These are phyloP conservation scores for Camponotus vicinus DNA, from an alignment of 1,140 invertebrate species.

Conservation along the genomic window DNA sequence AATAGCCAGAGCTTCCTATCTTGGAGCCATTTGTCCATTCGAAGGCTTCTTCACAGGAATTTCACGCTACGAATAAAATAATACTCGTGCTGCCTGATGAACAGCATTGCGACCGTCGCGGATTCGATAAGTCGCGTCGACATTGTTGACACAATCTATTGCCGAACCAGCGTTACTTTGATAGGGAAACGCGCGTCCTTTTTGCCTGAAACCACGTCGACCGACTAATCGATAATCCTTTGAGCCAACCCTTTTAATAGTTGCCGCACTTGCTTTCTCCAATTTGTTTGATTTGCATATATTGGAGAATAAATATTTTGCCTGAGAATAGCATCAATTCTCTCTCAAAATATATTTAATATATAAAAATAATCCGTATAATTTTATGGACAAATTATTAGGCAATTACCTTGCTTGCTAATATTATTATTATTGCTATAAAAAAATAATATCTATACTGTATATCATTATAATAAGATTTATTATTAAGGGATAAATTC, in stretches of 20 bases:
- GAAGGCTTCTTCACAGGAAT: slow-evolving; percentile 76
- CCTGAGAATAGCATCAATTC: background rate
- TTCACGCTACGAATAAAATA: slow-evolving; percentile 22
- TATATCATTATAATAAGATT: background rate
- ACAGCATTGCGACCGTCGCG: slow-evolving; percentile 1
- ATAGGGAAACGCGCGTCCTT: background rate
- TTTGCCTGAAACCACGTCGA: slow-evolving; percentile 51
- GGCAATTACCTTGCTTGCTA: background rate
- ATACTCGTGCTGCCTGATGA: slow-evolving; percentile 12
- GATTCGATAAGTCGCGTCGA: slow-evolving; percentile 30
- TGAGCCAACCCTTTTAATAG: background rate
- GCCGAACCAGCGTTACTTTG: background rate
- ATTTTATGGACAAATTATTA: background rate
- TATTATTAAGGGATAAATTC: background rate
- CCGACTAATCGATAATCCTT: slow-evolving; percentile 49
- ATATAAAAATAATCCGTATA: slow-evolving; percentile 19
- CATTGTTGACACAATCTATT: slow-evolving; percentile 59
- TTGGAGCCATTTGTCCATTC: slow-evolving; percentile 96
- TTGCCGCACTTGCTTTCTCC: background rate
- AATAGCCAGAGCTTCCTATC: slow-evolving; percentile 95
- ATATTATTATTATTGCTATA: background rate
- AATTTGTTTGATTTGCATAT: slow-evolving; percentile 21
- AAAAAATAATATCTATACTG: background rate
- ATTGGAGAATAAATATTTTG: background rate
- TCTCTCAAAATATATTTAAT: background rate